phyloP scores from a whole-genome alignment of 1,140 invertebrate genomes.

The Frieseomelitta varia region DNA sequence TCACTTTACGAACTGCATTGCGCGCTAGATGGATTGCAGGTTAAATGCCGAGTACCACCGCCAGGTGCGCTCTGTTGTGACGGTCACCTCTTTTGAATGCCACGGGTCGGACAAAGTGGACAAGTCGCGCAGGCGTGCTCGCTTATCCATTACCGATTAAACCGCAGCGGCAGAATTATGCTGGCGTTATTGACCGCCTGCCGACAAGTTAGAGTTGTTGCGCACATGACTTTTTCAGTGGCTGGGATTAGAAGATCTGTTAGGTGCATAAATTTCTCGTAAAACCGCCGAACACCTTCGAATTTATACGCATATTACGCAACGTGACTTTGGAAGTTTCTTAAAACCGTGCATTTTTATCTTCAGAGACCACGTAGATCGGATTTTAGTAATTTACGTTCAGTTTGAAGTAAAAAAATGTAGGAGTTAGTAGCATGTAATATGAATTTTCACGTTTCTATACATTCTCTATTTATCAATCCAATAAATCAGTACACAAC shows the following conservation, averaged over 20 bases:
- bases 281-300: neutral
- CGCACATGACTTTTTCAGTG: conserved; percentile 16
- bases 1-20: neutral
- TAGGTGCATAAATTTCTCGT: neutral
- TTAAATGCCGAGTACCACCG: neutral
- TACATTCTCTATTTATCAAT: neutral
- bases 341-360: neutral
- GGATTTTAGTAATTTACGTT: neutral
- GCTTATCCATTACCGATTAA: conserved; percentile 27
- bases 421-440: neutral
- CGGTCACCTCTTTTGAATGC: neutral
- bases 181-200: conserved; percentile 28
- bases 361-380: neutral
- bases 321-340: neutral
- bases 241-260: neutral
- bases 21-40: neutral
- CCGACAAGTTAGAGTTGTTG: conserved; percentile 14
- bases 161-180: conserved; percentile 28
- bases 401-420: neutral
- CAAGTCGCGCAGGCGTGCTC: conserved; percentile 2
- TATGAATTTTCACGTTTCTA: neutral
- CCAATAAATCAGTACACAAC: neutral
- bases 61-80: conserved; percentile 13
- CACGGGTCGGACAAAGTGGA: neutral
- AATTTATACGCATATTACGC: neutral